A percentile compares a stretch with the other conserved stretches of the same genome.
phyloP scores from a whole-genome alignment of 2,888 invertebrate species.

The Dinocampus coccinellae region DNA sequence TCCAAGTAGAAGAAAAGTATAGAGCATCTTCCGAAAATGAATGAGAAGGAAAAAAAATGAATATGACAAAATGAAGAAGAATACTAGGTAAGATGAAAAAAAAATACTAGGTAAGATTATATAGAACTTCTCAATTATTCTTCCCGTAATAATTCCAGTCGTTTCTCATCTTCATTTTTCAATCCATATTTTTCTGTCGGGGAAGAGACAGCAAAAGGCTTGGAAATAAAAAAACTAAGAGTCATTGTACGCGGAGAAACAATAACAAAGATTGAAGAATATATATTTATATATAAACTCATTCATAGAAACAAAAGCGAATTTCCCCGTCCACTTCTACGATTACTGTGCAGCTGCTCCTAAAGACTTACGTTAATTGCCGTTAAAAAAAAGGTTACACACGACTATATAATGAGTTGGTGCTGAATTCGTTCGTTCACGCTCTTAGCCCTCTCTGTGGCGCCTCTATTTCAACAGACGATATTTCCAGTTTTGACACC shows the following conservation, averaged over 20 bases:
- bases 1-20: constrained; percentile 22
- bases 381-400: constrained; percentile 58
- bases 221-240: constrained; percentile 14
- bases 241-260: constrained; percentile 8
- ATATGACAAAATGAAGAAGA: not conserved
- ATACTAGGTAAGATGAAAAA: constrained; percentile 2
- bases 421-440: constrained; percentile 10
- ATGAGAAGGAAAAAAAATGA: not conserved
- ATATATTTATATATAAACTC: constrained; percentile 29
- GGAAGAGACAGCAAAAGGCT: not conserved
- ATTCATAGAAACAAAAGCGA: constrained; percentile 45
- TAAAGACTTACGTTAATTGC: constrained; percentile 65
- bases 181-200: not conserved
- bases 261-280: constrained; percentile 24
- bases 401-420: constrained; percentile 62
- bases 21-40: constrained; percentile 25
- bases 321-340: constrained; percentile 58
- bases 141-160: not conserved
- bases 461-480: no score
- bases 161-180: not conserved
- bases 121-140: constrained; percentile 7
- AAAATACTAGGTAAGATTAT: no score
- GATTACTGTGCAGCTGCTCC: constrained; percentile 56
- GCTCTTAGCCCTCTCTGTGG: constrained; percentile 45
- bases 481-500: no score